phyloP scores from a whole-genome alignment of 2,888 invertebrate species.

The Metellina segmentata region DNA sequence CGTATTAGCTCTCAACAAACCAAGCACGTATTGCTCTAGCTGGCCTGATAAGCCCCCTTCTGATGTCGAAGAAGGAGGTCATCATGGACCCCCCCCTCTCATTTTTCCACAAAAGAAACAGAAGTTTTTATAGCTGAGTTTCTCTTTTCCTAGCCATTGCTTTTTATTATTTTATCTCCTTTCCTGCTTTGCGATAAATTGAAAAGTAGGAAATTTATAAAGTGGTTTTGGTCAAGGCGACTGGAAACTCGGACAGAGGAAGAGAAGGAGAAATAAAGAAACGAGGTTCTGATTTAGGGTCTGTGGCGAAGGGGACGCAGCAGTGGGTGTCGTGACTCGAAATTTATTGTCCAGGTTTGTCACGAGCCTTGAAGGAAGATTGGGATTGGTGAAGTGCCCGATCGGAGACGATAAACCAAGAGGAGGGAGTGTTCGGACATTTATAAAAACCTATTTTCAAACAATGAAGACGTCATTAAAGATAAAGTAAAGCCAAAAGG shows the following conservation, averaged over 20 bases:
- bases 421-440: background rate
- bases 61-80: slow-evolving; percentile 5
- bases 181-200: slow-evolving; percentile 23
- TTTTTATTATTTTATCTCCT: background rate
- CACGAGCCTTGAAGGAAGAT: background rate
- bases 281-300: slow-evolving; percentile 9
- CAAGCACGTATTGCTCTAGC: slow-evolving; percentile 8
- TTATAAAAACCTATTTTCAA: background rate
- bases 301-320: background rate
- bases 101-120: slow-evolving; percentile 19
- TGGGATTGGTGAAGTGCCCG: background rate
- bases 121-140: background rate
- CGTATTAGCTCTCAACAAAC: slow-evolving; percentile 22
- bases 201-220: slow-evolving; percentile 40
- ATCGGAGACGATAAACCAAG: background rate
- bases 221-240: slow-evolving; percentile 29
- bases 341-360: slow-evolving; percentile 27
- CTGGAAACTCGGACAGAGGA: slow-evolving; percentile 1
- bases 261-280: slow-evolving; percentile 1
- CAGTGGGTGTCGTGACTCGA: slow-evolving; percentile 19
- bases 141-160: slow-evolving; percentile 5
- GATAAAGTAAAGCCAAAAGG: background rate
- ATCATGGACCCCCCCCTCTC: background rate
- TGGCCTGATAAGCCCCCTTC: slow-evolving; percentile 6
- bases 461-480: background rate